Evolutionary conservation across 2,113 vertebrate species (phyloP), one percentile per base, ranked within the genome.

Genomic region (Phylloscopus whistleri): DNA sequence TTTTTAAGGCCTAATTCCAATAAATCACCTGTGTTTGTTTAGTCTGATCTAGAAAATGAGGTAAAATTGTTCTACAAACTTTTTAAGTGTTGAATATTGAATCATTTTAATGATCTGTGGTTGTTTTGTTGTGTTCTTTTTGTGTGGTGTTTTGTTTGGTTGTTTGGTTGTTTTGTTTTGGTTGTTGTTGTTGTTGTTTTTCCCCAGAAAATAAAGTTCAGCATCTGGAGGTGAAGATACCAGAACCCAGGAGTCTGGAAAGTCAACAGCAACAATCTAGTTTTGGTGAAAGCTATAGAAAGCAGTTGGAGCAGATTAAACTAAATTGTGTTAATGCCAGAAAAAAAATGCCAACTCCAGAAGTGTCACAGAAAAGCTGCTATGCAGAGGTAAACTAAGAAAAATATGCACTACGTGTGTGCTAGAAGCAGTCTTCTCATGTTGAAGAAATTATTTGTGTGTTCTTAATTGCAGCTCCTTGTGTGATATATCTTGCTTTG

Each of bases 361-460:
- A 98, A 51, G 17, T n/a, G n/a, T 62, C 69, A 19, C 84, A 74
- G 51, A 97, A 97, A 76, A 91, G 35, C 84, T 94, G 43, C 87
- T 84, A 41, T 16, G 66, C 43, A 90, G 96, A 97, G 98, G 98
- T 98, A 94, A 95, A 91, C 7, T 49, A 90, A 73, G 15, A 80
- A 7, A 13, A 59, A 20, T 30, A 37, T 2, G 4, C 22, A 16
- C 18, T 58, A 5, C 5, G 18, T 39, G 5, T 28, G 59, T 90
- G 43, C 49, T 75, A 60, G 10, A 22, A 59, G 28, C 41, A 73
- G 63, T 63, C n/a, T 69, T 62, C 6, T 15, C 6, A 1, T 2
- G 1, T 31, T 51, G 37, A 53, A 30, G 24, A 72, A 68, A 33
- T 15, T 0, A 59, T 26, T 73, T 87, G n/a, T 84, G 30, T 74